A percentile compares a stretch with the other conserved stretches of the same genome.
Evolutionary conservation across 2,113 vertebrate genomes (phyloP).

Genomic region (Anoura caudifer): DNA sequence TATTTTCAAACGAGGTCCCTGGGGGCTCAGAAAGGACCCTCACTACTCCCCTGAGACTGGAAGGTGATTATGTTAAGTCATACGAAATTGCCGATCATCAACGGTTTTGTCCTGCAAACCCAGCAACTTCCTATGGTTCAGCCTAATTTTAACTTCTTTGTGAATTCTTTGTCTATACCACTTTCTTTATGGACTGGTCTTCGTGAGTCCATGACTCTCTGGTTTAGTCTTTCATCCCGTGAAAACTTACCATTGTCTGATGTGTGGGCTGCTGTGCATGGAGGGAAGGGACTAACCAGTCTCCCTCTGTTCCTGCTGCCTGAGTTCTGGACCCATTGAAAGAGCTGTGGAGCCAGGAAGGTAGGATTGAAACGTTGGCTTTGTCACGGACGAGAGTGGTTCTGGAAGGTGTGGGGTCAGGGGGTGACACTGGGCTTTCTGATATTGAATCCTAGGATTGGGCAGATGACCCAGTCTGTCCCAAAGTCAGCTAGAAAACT

Average conservation of each 20-base stretch:
- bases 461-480: background rate
- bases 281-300: background rate
- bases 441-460: background rate
- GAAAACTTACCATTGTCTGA: background rate
- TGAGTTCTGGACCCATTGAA: background rate
- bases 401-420: background rate
- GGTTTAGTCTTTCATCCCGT: background rate
- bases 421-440: background rate
- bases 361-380: background rate
- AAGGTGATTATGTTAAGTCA: background rate
- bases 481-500: background rate
- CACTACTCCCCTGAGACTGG: background rate
- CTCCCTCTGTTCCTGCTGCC: background rate
- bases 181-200: background rate
- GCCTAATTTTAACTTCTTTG: background rate
- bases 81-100: background rate
- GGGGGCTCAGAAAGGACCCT: background rate
- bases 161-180: background rate
- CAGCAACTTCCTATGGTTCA: background rate
- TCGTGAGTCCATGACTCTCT: background rate
- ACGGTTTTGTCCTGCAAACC: background rate
- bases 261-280: background rate
- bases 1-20: background rate
- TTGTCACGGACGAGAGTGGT: background rate
- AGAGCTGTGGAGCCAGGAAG: accelerated